Evolutionary conservation across 2,113 vertebrate species (phyloP), one percentile per base, ranked within the genome.

Genomic region (Osmerus mordax): DNA sequence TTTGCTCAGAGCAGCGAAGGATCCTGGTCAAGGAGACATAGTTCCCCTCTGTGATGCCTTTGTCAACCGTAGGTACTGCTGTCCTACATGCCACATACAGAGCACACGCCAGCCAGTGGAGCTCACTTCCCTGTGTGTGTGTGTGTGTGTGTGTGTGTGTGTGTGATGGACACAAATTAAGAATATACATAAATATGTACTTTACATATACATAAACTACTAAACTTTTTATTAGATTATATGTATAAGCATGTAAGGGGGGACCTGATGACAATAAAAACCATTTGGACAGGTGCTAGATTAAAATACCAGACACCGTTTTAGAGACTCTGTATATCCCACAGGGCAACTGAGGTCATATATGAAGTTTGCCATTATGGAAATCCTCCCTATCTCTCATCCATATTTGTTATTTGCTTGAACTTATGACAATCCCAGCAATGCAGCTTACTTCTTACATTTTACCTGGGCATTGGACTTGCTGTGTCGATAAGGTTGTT

Each of bases 21-120:
- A 98, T 97, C 71, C 93, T 89, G 70, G 95, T 98, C 81, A 98
- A 90, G 25, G 97, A 98, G 0, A 98, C 95, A 1, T 95, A 98
- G 86, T 97, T 98, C 55, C 97, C 96, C 87, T 98, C 96, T 0
- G 88, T 83, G 2, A 93, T 95, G 14, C 96, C 95, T 86, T 91
- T 95, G 70, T 93, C 92, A 69, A 97, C 93, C 2, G 96, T 96
- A 1, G 95, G 96, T 69, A 97, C 76, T 0, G 94, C 89, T 66
- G 96, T 95, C 81, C 97, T 94, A 79, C 96, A 98, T 73, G 97
- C 94, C 84, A 97, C 95, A 4, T 97, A 98, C 67, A 98, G 90
- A 65, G 96, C 92, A 85, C 97, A 98, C 0, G 95, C 95, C 79
- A 97, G 58, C 97, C 97, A 98, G 28, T 98, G 96, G 77, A 96